phyloP scores from a whole-genome alignment of 1,140 invertebrate genomes.

The Plectus sambesii region DNA sequence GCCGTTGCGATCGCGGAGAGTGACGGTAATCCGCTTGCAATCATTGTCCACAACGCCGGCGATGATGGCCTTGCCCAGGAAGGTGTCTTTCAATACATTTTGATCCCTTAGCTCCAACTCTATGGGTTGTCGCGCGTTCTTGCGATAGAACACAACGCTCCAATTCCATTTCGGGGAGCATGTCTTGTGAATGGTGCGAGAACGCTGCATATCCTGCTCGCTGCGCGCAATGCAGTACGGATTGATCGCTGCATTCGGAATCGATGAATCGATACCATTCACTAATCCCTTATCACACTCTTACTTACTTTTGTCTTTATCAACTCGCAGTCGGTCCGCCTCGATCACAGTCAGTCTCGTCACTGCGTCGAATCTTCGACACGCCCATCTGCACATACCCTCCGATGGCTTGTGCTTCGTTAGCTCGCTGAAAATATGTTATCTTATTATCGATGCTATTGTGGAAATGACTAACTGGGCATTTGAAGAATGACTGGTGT shows the following conservation, averaged over 20 bases:
- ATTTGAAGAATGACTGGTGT: conserved; percentile 26
- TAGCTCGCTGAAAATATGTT: too few species aligned
- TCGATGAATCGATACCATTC: too few species aligned
- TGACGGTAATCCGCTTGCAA: conserved; percentile 13
- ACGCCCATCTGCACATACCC: conserved; percentile 7
- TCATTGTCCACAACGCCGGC: conserved; percentile 32
- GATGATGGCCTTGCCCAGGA: conserved; percentile 11
- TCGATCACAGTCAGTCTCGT: conserved; percentile 9
- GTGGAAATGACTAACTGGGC: too few species aligned
- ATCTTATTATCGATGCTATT: too few species aligned
- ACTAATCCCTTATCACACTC: too few species aligned
- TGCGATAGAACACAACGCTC: conserved; percentile 10
- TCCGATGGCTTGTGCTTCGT: conserved; percentile 18
- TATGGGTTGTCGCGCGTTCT: conserved; percentile 16
- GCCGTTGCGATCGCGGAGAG: conserved; percentile 3
- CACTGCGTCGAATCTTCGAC: conserved; percentile 1
- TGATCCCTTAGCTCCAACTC: conserved; percentile 23
- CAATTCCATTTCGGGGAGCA: too few species aligned
- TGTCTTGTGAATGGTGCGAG: too few species aligned
- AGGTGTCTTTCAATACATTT: conserved; percentile 17
- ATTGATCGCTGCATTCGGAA: too few species aligned
- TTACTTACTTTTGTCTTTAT: too few species aligned
- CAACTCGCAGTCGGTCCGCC: not conserved
- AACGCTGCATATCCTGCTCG: too few species aligned
- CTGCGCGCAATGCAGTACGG: too few species aligned